A percentile compares a stretch with the other conserved stretches of the same genome.
Conservation (phyloP, 2,888 invertebrate genomes). For the Sinohyriopsis cumingii region DNA sequence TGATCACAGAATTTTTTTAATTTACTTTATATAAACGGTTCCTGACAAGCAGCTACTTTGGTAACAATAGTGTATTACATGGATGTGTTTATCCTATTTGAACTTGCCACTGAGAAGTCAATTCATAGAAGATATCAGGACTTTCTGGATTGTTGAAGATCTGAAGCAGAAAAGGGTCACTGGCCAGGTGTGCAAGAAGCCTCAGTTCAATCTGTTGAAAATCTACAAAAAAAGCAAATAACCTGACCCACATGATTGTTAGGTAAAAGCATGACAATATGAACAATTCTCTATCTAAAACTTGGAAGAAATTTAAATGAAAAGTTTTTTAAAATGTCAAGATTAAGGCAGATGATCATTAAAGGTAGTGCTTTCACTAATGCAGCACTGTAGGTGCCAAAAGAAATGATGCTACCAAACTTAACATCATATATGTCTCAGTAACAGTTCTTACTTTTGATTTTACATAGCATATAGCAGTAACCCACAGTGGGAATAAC, state of each 20-base stretch:
- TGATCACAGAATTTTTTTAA: no score
- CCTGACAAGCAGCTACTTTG: not conserved
- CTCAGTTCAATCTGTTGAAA: conserved; percentile 68
- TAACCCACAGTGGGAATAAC: no score
- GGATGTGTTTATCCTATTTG: not conserved
- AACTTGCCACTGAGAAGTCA: conserved; percentile 63
- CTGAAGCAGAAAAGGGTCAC: conserved; percentile 53
- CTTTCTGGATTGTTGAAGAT: conserved; percentile 47
- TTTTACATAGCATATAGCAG: no score
- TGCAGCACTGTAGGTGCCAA: no score
- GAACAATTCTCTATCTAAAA: not conserved
- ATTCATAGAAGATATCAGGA: conserved; percentile 60
- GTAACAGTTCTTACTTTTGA: no score
- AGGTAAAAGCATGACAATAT: not conserved
- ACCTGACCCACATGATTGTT: not conserved
- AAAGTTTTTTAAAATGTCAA: not conserved
- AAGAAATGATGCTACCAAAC: no score
- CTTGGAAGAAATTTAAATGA: not conserved
- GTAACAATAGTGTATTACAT: not conserved
- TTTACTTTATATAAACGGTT: no score
- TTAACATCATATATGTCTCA: no score
- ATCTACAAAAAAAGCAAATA: conserved; percentile 45
- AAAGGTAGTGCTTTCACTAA: no score
- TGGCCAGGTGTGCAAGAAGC: conserved; percentile 62
- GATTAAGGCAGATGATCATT: no score